phyloP scores from a whole-genome alignment of 1,140 invertebrate genomes.

The Bombus ignitus region DNA sequence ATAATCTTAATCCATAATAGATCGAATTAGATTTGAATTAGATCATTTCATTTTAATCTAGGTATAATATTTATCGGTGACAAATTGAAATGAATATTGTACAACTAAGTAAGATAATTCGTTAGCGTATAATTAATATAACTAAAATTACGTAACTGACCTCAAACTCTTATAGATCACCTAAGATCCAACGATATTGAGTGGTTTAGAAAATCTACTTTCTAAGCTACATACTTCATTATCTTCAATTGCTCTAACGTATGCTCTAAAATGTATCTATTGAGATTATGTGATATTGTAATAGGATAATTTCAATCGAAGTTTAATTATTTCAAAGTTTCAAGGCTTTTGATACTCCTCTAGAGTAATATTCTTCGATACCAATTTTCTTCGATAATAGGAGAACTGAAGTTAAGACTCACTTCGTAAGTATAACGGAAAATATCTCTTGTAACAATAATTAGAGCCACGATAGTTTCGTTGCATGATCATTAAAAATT shows the following conservation, averaged over 20 bases:
- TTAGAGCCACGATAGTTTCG: background rate
- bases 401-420: background rate
- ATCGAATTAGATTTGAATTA: too few species aligned
- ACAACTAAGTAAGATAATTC: background rate
- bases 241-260: background rate
- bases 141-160: background rate
- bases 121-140: background rate
- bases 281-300: background rate
- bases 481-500: too few species aligned
- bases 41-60: too few species aligned
- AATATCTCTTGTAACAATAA: background rate
- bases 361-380: background rate
- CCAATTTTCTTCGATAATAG: background rate
- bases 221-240: background rate
- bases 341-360: background rate
- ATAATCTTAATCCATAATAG: too few species aligned
- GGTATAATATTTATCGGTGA: too few species aligned
- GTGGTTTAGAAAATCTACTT: too few species aligned
- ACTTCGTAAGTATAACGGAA: background rate
- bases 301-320: too few species aligned
- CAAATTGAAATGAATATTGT: too few species aligned
- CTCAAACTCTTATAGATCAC: background rate
- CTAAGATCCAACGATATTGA: background rate
- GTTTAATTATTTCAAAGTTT: too few species aligned
- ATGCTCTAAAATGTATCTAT: too few species aligned